phyloP scores from a whole-genome alignment of 2,888 invertebrate species.

The Heliconius ethilla region DNA sequence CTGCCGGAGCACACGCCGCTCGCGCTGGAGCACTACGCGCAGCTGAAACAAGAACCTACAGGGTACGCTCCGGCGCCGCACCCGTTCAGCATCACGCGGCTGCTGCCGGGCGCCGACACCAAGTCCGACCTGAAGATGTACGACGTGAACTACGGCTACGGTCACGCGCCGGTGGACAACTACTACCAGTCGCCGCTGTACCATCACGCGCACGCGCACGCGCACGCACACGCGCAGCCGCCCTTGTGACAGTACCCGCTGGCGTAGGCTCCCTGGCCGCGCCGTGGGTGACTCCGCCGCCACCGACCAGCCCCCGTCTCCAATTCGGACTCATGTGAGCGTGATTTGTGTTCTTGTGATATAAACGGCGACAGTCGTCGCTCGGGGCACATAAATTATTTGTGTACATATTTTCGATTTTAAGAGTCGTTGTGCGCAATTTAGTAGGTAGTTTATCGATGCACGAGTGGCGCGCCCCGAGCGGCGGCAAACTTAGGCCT shows the following conservation, averaged over 20 bases:
- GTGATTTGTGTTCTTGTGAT: slow-evolving; percentile 70
- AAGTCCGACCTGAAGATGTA: slow-evolving; percentile 97
- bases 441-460: slow-evolving; percentile 67
- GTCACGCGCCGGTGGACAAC: slow-evolving; percentile 85
- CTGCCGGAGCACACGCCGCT: slow-evolving; percentile 83
- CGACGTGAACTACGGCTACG: slow-evolving; percentile 86
- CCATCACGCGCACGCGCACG: slow-evolving; percentile 73
- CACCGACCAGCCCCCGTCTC: slow-evolving; percentile 57
- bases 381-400: slow-evolving; percentile 57
- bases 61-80: slow-evolving; percentile 92
- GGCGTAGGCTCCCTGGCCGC: slow-evolving; percentile 85
- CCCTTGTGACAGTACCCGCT: slow-evolving; percentile 96
- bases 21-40: slow-evolving; percentile 84
- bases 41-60: slow-evolving; percentile 89
- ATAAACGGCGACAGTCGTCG: slow-evolving; percentile 52
- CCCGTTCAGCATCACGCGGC: slow-evolving; percentile 96
- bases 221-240: slow-evolving; percentile 86
- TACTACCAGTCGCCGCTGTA: slow-evolving; percentile 93
- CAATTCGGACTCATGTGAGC: slow-evolving; percentile 78
- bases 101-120: slow-evolving; percentile 92
- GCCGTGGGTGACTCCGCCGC: slow-evolving; percentile 53
- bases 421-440: slow-evolving; percentile 68
- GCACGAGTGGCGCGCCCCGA: slow-evolving; percentile 58
- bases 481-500: slow-evolving; percentile 70
- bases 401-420: slow-evolving; percentile 73